phyloP scores from a whole-genome alignment of 1,140 invertebrate genomes.

The Chironomus striatipennis region DNA sequence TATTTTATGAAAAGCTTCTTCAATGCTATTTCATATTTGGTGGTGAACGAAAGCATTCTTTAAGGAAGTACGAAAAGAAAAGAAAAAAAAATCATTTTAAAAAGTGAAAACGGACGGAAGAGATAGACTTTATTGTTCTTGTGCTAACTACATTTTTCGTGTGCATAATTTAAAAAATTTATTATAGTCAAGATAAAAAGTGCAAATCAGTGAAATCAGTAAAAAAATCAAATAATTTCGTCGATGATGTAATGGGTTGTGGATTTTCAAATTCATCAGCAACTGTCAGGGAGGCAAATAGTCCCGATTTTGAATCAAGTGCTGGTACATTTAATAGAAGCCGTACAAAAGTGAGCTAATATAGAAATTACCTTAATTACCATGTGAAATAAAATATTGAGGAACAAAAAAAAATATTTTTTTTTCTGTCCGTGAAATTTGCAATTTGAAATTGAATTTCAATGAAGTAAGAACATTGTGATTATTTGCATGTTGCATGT shows the following conservation, averaged over 20 bases:
- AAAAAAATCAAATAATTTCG: background rate
- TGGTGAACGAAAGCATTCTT: too few relatives aligned
- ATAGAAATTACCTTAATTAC: background rate
- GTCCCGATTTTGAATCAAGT: background rate
- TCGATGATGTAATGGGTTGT: background rate
- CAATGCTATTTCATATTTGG: too few relatives aligned
- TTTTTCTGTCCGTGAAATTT: too few relatives aligned
- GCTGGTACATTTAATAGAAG: background rate
- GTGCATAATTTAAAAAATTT: background rate
- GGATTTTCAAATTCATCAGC: background rate
- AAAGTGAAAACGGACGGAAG: too few relatives aligned
- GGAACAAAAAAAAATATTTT: background rate
- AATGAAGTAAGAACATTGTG: background rate
- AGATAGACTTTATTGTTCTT: background rate
- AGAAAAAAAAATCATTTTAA: too few relatives aligned
- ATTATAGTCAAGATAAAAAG: background rate
- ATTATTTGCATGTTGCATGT: constrained; percentile 8
- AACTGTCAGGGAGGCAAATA: background rate
- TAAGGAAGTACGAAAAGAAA: too few relatives aligned
- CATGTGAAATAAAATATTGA: background rate
- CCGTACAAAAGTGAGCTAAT: background rate
- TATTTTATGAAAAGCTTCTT: background rate
- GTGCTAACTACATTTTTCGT: background rate
- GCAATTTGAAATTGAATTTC: background rate
- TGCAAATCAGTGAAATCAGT: background rate